Evolutionary conservation across 2,113 vertebrate genomes (phyloP).

Genomic region (Pseudopipra pipra): DNA sequence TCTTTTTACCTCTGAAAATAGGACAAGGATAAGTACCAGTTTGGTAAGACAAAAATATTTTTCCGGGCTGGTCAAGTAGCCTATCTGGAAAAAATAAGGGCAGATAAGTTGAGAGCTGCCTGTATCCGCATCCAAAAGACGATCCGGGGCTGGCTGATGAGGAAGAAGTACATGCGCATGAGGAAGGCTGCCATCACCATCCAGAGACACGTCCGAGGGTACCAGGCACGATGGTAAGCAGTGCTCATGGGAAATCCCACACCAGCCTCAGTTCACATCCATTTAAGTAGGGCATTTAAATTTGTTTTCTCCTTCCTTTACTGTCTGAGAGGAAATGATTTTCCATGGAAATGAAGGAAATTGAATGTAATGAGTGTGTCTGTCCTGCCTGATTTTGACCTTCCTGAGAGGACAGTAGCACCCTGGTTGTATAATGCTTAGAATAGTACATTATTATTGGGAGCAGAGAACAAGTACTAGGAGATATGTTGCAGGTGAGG

Average conservation of each 20-base stretch:
- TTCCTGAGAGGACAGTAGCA: not conserved
- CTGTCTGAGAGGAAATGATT: not conserved
- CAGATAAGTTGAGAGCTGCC: slow-evolving; percentile 92
- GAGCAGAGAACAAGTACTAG: not conserved
- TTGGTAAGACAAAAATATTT: slow-evolving; percentile 99
- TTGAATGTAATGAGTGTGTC: not conserved
- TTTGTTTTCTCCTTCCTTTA: not conserved
- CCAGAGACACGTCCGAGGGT: slow-evolving; percentile 91
- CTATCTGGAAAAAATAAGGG: slow-evolving; percentile 94
- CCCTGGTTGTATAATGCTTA: not conserved
- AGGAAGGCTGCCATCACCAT: slow-evolving; percentile 86
- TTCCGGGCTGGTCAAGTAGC: slow-evolving; percentile 98
- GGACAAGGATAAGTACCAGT: slow-evolving; percentile 99
- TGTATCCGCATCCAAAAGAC: slow-evolving; percentile 99
- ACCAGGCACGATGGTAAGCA: slow-evolving; percentile 94
- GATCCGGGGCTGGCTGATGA: slow-evolving; percentile 91
- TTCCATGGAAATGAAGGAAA: not conserved
- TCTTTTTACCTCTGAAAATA: slow-evolving; percentile 75
- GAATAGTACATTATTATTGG: not conserved
- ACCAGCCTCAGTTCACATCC: not conserved
- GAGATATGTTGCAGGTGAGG: not conserved
- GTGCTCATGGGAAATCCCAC: not conserved
- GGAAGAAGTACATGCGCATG: slow-evolving; percentile 94
- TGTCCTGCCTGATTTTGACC: not conserved
- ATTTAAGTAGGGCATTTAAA: not conserved